Evolutionary conservation across 37 sponge, comb jelly and placozoan species (phyloP).

Genomic region (Mnemiopsis leidyi): DNA sequence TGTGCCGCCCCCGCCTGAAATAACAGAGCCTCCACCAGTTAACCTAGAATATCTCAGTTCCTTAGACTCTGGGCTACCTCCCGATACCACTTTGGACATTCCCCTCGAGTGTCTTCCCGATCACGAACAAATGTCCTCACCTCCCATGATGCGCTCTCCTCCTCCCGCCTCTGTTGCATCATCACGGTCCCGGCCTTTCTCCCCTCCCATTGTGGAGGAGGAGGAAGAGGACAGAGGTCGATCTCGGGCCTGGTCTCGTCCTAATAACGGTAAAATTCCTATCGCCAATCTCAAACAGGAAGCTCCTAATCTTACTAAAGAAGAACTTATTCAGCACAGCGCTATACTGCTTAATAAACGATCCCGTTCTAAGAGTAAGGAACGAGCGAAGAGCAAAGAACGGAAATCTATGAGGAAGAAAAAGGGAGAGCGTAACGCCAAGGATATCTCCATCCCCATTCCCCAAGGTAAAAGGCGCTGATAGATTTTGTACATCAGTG

Average conservation of each 20-base stretch:
- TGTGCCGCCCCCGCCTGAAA: conserved; percentile 27
- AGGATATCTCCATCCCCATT: neutral
- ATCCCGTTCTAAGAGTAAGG: conserved; percentile 47
- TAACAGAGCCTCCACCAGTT: neutral
- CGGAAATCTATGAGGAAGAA: neutral
- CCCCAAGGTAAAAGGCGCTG: neutral
- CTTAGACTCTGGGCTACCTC: neutral
- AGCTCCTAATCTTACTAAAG: neutral
- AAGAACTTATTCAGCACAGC: conserved; percentile 28
- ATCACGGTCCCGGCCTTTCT: neutral
- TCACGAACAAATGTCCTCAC: neutral
- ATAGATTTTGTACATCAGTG: neutral
- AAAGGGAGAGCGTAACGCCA: neutral
- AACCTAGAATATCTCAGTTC: conserved; percentile 21
- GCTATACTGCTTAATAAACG: conserved; percentile 29
- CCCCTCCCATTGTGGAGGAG: neutral
- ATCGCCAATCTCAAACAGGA: neutral
- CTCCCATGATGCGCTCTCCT: neutral
- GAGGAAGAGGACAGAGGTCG: conserved; percentile 13
- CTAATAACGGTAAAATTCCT: neutral
- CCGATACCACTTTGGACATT: neutral
- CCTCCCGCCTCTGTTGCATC: neutral
- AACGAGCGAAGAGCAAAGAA: conserved; percentile 36
- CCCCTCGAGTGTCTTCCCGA: neutral
- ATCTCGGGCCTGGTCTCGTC: neutral